Evolutionary conservation across 2,888 invertebrate species (phyloP), one percentile per base, ranked within the genome.

Genomic region (Luperina nickerlii): DNA sequence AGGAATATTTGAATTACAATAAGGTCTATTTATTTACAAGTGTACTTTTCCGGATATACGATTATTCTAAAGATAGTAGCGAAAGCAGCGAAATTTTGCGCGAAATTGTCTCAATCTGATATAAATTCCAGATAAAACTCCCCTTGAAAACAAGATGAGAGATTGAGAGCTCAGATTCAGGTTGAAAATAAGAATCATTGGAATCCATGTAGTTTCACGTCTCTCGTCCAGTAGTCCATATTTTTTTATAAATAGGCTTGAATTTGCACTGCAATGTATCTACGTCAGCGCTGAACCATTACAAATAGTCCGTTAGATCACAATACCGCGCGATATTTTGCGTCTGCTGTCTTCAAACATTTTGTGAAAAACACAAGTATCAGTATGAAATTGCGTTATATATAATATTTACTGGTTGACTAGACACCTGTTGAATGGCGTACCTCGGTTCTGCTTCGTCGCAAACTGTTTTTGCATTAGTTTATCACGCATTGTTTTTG

Each of bases 401-500:
- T 67, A 38, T 38, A 38, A 65, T 70, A 66, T 71, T 66, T 57
- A n/a, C 54, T 63, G 54, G 72, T 73, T 65, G 69, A 73, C 57
- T 75, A 66, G 57, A 77, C 38, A 66, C 32, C 51, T 32, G 65
- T 18, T 71, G 24, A 70, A 74, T 75, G 63, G 13, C 76, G 81
- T 63, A 67, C 20, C 27, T 68, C 15, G 15, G 68, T 84, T 85
- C 74, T 65, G 62, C 78, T 73, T 76, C 79, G 57, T 70, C 82
- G 78, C 79, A 80, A 73, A 60, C 48, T 62, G 78, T 78, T 80
- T 80, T 80, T 80, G 51, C 73, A 73, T 48, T 72, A 77, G 60
- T 77, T 76, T 66, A 74, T 72, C 69, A 79, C 71, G 65, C 74
- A 84, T 87, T 87, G 81, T 77, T 87, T 87, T 85, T 67, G 62